Evolutionary conservation across 2,113 vertebrate species (phyloP).

Genomic region (Phyllostomus discolor): DNA sequence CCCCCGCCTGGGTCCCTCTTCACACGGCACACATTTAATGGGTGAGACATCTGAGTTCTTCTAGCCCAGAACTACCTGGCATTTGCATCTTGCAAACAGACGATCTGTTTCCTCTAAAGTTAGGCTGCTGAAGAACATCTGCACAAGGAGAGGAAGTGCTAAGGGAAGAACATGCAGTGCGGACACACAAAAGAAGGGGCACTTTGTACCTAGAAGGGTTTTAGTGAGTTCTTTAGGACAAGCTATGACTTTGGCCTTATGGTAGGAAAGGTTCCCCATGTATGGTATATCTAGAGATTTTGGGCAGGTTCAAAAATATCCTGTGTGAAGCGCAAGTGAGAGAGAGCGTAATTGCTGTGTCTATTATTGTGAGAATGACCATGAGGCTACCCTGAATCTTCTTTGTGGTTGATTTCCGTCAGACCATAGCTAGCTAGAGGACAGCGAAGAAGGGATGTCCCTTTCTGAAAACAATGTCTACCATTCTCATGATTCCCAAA

Average conservation of each 20-base stretch:
- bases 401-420: neutral
- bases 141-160: neutral
- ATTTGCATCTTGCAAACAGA: neutral
- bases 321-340: neutral
- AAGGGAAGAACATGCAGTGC: neutral
- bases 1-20: neutral
- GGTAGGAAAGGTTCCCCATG: neutral
- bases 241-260: neutral
- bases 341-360: neutral
- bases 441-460: neutral
- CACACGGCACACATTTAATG: neutral
- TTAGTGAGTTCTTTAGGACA: neutral
- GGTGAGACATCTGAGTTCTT: neutral
- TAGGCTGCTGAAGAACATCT: neutral
- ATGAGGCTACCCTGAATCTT: neutral
- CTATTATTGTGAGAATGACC: neutral
- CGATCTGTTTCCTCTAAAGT: neutral
- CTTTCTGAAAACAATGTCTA: neutral
- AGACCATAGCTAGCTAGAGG: neutral
- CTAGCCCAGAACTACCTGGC: neutral
- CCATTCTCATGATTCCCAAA: neutral
- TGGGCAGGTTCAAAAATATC: neutral
- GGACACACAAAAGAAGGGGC: rapidly evolving
- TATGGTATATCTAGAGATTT: neutral
- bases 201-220: neutral